Percentiles rank a stretch among this genome's conserved stretches.
These are phyloP conservation scores for Ariolimax columbianus DNA, from an alignment of 2,888 invertebrate genomes.

Conservation along the genomic window DNA sequence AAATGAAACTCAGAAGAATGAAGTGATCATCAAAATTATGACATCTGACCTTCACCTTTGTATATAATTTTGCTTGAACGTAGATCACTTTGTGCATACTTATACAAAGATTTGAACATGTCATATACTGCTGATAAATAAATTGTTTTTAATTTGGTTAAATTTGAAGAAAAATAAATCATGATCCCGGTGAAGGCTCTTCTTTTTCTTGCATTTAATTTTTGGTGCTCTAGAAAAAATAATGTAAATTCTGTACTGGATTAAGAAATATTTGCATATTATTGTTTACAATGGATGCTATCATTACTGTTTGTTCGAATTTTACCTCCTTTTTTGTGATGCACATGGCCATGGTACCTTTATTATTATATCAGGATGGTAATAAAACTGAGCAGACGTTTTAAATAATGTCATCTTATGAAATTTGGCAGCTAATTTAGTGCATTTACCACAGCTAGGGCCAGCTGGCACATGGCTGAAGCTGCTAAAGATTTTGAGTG, in stretches of 20 bases:
- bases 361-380: too few species aligned
- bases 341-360: too few species aligned
- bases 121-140: not conserved
- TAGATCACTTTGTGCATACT: too few species aligned
- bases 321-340: too few species aligned
- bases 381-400: not conserved
- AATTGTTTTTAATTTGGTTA: not conserved
- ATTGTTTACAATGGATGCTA: not conserved
- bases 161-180: too few species aligned
- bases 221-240: not conserved
- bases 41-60: too few species aligned
- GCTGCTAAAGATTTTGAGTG: not conserved
- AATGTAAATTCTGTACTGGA: not conserved
- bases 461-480: not conserved
- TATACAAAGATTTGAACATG: not conserved
- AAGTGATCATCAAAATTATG: too few species aligned
- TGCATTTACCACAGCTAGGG: not conserved
- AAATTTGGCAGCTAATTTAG: not conserved
- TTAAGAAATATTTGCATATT: not conserved
- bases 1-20: too few species aligned
- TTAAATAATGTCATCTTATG: not conserved
- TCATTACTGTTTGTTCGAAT: too few species aligned
- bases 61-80: too few species aligned
- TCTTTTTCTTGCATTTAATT: not conserved
- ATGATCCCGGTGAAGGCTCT: not conserved